A percentile compares a stretch with the other conserved stretches of the same genome.
Conservation (phyloP, 2,888 invertebrate genomes). For the Tiliacea aurago region DNA sequence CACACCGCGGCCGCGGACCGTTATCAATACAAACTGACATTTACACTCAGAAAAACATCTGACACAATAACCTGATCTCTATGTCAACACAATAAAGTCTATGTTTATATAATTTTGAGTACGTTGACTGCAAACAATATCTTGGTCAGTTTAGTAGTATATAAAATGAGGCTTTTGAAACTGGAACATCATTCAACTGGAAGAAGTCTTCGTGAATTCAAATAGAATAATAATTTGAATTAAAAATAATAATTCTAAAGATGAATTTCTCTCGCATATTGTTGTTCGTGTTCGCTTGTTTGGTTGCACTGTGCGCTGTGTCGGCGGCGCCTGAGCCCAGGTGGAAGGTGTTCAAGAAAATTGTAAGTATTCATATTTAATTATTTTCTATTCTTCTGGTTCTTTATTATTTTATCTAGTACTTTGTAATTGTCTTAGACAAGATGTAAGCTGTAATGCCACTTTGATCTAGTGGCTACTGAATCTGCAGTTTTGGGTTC, state of each 20-base stretch:
- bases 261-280: conserved; percentile 77
- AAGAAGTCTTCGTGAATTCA: conserved; percentile 26
- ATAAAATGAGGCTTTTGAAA: conserved; percentile 37
- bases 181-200: conserved; percentile 50
- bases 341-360: conserved; percentile 79
- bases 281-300: conserved; percentile 69
- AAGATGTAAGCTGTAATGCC: rapidly evolving
- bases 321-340: conserved; percentile 75
- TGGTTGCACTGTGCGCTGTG: conserved; percentile 72
- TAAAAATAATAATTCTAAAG: conserved; percentile 52
- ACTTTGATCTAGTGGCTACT: neutral
- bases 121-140: conserved; percentile 9
- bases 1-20: neutral
- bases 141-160: conserved; percentile 8
- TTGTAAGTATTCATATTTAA: conserved; percentile 74
- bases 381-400: neutral
- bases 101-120: neutral
- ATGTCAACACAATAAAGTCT: neutral
- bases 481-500: neutral
- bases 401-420: neutral
- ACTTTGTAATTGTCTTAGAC: neutral
- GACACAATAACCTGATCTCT: conserved; percentile 8
- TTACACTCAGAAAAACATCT: neutral
- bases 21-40: conserved; percentile 38
- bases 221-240: conserved; percentile 21